Evolutionary conservation across 2,888 invertebrate genomes (phyloP), one percentile per base, ranked within the genome.

Genomic region (Himalopsyche japonica): DNA sequence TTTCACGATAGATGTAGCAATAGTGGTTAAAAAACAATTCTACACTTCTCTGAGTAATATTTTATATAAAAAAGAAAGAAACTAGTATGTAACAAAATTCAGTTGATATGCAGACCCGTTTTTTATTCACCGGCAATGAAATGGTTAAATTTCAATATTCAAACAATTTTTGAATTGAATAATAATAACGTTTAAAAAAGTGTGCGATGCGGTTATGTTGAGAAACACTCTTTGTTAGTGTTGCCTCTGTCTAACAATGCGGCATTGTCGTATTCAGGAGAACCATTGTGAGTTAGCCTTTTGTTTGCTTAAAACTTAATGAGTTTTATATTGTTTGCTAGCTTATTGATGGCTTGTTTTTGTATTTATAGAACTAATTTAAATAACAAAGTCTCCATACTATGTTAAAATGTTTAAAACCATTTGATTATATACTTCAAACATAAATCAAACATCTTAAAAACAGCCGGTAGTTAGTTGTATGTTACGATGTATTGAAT

Each of bases 261-360:
- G 20, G 76, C 20, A 64, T 82, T 82, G 81, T 82, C 70, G 37
- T 76, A 48, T 47, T 32, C 70, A 70, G 70, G 30, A 70, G 70
- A 49, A 15, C 7, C 15, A 70, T 48, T 82, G 76, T 76, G 37
- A 49, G 78, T 78, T 79, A 43, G 79, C 32, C 70, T 81, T 84
- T 84, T 84, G 84, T 84, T 84, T 77, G 64, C 47, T 77, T 49
- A 80, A 84, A 84, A 84, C 78, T 79, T 82, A 82, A 84, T 82
- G 82, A 79, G 79, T 37, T 49, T 37, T 47, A 37, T 64, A 64
- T 83, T 83, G 83, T 83, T 83, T 30, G 49, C 32, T 43, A 18
- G 48, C 37, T 80, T 32, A 48, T 43, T 76, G 32, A 76, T 34
- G 70, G 70, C 80, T 43, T 37, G 64, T 32, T 81, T 76, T 34